A percentile compares a stretch with the other conserved stretches of the same genome.
Conservation (phyloP, 2,113 vertebrate genomes). For the Hippocampus guttulatus region DNA sequence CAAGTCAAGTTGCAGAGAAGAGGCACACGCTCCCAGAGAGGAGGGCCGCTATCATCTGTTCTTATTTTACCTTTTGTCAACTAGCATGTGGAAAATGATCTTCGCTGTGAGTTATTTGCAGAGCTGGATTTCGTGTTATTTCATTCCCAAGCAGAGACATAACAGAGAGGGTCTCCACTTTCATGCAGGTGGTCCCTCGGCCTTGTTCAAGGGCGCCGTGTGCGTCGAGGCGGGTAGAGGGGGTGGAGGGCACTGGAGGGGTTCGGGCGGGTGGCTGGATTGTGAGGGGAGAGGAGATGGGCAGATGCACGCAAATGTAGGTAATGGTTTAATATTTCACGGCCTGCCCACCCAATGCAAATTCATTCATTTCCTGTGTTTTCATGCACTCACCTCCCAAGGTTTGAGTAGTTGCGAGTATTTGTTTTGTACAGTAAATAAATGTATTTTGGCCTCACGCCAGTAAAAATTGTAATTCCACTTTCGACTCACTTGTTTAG, state of each 20-base stretch:
- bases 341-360: conserved; percentile 61
- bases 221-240: conserved; percentile 53
- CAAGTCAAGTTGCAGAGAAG: conserved; percentile 22
- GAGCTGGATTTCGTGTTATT: conserved; percentile 80
- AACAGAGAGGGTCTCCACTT: conserved; percentile 79
- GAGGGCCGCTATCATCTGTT: conserved; percentile 75
- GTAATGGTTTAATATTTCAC: conserved; percentile 76
- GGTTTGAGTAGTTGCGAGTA: too few species aligned
- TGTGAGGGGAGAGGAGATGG: conserved; percentile 28
- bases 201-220: conserved; percentile 70
- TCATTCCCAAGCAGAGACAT: conserved; percentile 79
- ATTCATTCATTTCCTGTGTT: conserved; percentile 76
- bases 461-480: too few species aligned
- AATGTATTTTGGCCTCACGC: too few species aligned
- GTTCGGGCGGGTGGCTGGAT: not conserved
- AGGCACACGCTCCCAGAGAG: conserved; percentile 41
- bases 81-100: conserved; percentile 76
- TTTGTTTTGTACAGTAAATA: too few species aligned
- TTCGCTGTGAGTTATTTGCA: conserved; percentile 77
- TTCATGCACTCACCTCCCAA: conserved; percentile 45
- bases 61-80: conserved; percentile 79
- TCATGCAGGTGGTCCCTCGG: conserved; percentile 76
- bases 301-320: conserved; percentile 76
- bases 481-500: too few species aligned
- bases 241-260: not conserved